A percentile compares a stretch with the other conserved stretches of the same genome.
These are phyloP conservation scores for Acholoe squamosa DNA, from an alignment of 2,888 invertebrate species.

Conservation along the genomic window DNA sequence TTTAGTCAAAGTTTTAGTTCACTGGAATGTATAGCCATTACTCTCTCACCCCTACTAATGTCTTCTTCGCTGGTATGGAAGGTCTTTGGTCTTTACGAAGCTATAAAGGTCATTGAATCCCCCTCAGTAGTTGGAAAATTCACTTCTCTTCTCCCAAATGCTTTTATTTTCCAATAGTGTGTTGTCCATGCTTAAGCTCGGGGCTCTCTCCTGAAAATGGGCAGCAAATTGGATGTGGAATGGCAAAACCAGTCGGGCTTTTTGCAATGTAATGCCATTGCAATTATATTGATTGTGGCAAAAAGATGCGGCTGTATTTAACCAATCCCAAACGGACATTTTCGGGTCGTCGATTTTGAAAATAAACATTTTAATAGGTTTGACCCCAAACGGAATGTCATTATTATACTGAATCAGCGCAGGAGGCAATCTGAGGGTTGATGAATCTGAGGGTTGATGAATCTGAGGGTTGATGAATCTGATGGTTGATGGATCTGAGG, in stretches of 20 bases:
- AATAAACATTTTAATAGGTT: background rate
- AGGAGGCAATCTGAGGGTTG: too few species aligned
- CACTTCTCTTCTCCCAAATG: background rate
- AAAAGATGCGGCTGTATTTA: background rate
- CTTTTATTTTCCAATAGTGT: background rate
- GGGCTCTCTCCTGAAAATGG: background rate
- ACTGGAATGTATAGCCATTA: too few species aligned
- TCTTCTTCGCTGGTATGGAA: background rate
- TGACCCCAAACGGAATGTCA: background rate
- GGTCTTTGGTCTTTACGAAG: background rate
- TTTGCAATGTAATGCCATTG: background rate
- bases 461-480: too few species aligned
- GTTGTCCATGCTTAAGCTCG: background rate
- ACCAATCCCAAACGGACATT: background rate
- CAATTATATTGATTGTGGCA: background rate
- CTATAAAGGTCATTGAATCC: slow-evolving; percentile 15
- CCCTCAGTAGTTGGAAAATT: slow-evolving; percentile 2
- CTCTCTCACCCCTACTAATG: too few species aligned
- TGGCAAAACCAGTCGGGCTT: background rate
- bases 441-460: too few species aligned
- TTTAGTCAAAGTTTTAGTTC: too few species aligned
- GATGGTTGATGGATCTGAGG: too few species aligned
- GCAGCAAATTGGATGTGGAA: background rate
- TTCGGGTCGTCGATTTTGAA: background rate
- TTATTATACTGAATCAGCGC: too few species aligned